A percentile compares a stretch with the other conserved stretches of the same genome.
Evolutionary conservation across 2,888 invertebrate genomes (phyloP).

Genomic region (Syrista parreyssii): DNA sequence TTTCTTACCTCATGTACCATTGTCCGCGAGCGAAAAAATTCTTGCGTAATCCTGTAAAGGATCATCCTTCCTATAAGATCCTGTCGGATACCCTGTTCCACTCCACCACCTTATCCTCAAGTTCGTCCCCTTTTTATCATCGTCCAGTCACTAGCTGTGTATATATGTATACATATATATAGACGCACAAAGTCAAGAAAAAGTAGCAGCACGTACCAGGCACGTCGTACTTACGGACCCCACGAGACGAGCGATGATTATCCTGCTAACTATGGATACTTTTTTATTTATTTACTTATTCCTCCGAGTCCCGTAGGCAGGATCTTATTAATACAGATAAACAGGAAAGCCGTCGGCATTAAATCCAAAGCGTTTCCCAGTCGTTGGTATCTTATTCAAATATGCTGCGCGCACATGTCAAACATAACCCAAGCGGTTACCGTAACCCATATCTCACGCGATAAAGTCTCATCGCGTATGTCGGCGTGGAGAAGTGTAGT

Average conservation of each 20-base stretch:
- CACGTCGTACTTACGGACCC: neutral
- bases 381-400: neutral
- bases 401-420: neutral
- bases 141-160: neutral
- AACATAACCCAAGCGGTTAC: neutral
- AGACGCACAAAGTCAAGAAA: neutral
- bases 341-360: neutral
- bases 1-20: neutral
- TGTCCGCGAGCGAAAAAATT: neutral
- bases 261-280: neutral
- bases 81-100: neutral
- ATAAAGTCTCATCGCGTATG: neutral
- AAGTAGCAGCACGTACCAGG: neutral
- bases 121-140: neutral
- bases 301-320: neutral
- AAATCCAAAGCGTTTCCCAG: neutral
- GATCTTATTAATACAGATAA: neutral
- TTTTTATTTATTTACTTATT: neutral
- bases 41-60: neutral
- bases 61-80: neutral
- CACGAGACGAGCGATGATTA: slow-evolving; percentile 6
- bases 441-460: neutral
- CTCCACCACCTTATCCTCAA: neutral
- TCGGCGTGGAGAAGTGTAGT: neutral
- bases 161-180: neutral